Conservation (phyloP, 2,888 invertebrate species). For the Dorcus hopei region DNA sequence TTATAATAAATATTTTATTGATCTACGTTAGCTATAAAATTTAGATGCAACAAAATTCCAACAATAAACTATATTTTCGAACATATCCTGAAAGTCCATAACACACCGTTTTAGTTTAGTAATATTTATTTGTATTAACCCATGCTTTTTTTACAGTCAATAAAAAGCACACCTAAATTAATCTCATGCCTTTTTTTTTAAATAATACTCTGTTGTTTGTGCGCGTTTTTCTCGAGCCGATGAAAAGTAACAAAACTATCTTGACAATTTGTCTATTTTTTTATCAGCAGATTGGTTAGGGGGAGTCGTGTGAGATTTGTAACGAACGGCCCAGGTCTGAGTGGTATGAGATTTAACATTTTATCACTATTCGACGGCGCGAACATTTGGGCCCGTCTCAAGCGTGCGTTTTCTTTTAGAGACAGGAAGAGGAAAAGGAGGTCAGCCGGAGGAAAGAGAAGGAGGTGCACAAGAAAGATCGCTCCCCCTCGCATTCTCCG, state of each 20-base stretch:
- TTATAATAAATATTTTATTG: too few relatives aligned
- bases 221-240: too few relatives aligned
- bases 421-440: constrained; percentile 73
- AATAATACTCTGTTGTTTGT: too few relatives aligned
- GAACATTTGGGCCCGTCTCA: constrained; percentile 5
- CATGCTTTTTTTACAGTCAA: too few relatives aligned
- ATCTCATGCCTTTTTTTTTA: too few relatives aligned
- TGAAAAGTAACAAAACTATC: background rate
- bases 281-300: constrained; percentile 22
- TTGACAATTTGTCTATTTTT: constrained; percentile 15
- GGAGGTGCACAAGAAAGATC: constrained; percentile 47
- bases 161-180: too few relatives aligned
- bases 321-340: constrained; percentile 16
- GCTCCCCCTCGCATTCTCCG: constrained; percentile 43
- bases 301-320: constrained; percentile 16
- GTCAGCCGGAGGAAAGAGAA: constrained; percentile 68
- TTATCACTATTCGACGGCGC: background rate
- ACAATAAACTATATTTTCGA: background rate
- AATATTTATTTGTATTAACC: background rate
- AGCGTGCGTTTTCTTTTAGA: constrained; percentile 56
- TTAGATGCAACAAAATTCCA: background rate
- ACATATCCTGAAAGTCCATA: background rate
- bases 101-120: background rate
- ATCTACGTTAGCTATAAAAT: too few relatives aligned
- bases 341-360: constrained; percentile 27